Percentiles rank a stretch among this genome's conserved stretches.
phyloP scores from a whole-genome alignment of 1,140 invertebrate genomes.

The Nephila pilipes region DNA sequence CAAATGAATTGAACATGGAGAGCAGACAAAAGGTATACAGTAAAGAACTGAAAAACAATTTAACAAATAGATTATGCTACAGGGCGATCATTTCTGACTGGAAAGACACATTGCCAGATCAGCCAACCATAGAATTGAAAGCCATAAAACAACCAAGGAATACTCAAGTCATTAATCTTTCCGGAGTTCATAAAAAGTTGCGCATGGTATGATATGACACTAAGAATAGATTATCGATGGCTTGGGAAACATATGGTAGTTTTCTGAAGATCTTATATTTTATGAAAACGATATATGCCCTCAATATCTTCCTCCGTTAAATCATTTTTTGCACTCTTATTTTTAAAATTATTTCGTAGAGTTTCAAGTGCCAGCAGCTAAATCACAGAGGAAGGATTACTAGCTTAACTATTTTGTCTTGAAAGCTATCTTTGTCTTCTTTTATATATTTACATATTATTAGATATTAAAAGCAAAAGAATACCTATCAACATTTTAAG shows the following conservation, averaged over 20 bases:
- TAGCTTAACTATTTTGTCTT: too few relatives aligned
- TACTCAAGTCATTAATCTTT: slow-evolving; percentile 62
- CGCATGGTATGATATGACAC: slow-evolving; percentile 69
- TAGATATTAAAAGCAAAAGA: too few relatives aligned
- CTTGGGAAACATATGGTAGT: slow-evolving; percentile 43
- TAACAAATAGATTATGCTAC: slow-evolving; percentile 44
- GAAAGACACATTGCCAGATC: slow-evolving; percentile 48
- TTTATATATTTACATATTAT: too few relatives aligned
- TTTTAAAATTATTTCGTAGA: background rate
- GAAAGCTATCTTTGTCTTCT: too few relatives aligned
- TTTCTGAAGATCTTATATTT: slow-evolving; percentile 51
- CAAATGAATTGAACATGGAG: background rate
- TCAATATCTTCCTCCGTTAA: slow-evolving; percentile 34
- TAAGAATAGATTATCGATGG: slow-evolving; percentile 72
- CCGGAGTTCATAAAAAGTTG: slow-evolving; percentile 59
- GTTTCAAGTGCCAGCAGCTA: background rate
- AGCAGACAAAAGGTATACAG: slow-evolving; percentile 30
- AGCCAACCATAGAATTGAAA: slow-evolving; percentile 60
- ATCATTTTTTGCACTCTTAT: background rate
- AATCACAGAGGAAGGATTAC: background rate
- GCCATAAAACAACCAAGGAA: slow-evolving; percentile 66
- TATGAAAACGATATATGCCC: slow-evolving; percentile 24
- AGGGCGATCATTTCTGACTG: slow-evolving; percentile 47
- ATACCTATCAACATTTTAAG: too few relatives aligned
- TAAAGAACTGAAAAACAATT: slow-evolving; percentile 50